These are phyloP conservation scores for Gallinago stenura DNA, from an alignment of 2,797 vertebrate species.

Conservation along the genomic window DNA sequence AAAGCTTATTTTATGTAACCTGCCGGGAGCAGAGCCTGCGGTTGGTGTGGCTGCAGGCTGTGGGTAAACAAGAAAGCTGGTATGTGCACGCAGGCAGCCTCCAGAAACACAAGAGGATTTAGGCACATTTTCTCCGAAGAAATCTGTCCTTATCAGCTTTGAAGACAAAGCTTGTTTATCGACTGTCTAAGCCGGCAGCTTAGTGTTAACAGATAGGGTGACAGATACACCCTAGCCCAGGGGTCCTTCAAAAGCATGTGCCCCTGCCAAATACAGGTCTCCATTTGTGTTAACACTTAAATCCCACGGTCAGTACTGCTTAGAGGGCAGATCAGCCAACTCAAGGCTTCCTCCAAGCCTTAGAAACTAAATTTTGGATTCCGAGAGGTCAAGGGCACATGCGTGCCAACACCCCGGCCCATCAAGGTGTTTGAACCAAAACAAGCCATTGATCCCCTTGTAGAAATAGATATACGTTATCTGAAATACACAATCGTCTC, in stretches of 20 bases:
- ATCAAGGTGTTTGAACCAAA: fast-evolving
- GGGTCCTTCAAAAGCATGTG: background rate
- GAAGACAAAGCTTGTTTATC: conserved; percentile 17
- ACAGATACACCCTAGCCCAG: background rate
- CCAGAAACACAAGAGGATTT: background rate
- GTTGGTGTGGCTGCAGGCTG: background rate
- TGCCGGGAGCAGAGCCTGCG: background rate
- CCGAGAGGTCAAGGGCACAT: fast-evolving
- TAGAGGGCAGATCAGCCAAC: background rate
- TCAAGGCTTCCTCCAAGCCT: background rate
- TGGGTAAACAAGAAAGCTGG: background rate
- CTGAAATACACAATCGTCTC: background rate
- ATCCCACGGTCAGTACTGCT: background rate
- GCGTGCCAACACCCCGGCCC: fast-evolving
- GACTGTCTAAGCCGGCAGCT: background rate
- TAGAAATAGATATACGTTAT: background rate
- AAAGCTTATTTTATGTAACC: background rate
- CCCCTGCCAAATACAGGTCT: background rate
- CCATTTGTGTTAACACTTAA: background rate
- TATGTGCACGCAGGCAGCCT: background rate
- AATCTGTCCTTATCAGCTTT: background rate
- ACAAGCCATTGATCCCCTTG: fast-evolving
- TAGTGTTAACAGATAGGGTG: background rate
- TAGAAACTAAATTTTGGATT: background rate
- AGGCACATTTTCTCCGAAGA: background rate